A percentile compares a stretch with the other conserved stretches of the same genome.
Conservation (phyloP, 2,113 vertebrate genomes). For the Caretta caretta region DNA sequence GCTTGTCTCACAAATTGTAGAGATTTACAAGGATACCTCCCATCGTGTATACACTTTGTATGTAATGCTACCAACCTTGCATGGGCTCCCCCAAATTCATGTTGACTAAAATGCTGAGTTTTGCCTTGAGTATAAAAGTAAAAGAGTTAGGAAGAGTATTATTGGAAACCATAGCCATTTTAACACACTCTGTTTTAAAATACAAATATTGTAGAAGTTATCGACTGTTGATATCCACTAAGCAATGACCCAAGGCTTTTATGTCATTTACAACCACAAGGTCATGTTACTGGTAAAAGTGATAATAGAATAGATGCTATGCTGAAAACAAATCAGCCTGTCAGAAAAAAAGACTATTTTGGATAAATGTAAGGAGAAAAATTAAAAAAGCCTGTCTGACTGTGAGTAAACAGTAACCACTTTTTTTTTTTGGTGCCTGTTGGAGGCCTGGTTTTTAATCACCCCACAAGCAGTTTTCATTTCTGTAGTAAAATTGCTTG, state of each 20-base stretch:
- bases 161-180: slow-evolving; percentile 37
- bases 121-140: not conserved
- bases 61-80: not conserved
- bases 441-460: slow-evolving; percentile 88
- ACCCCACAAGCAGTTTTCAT: slow-evolving; percentile 88
- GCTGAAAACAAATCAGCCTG: not conserved
- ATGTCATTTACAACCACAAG: slow-evolving; percentile 61
- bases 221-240: slow-evolving; percentile 44
- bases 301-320: slow-evolving; percentile 9
- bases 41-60: not conserved
- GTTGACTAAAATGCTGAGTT: not conserved
- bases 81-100: not conserved
- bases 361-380: slow-evolving; percentile 67
- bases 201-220: slow-evolving; percentile 32
- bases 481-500: slow-evolving; percentile 89
- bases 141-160: not conserved
- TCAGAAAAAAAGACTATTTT: not conserved
- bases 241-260: slow-evolving; percentile 56
- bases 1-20: not conserved
- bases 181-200: slow-evolving; percentile 27
- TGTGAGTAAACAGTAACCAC: slow-evolving; percentile 89
- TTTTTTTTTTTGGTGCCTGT: slow-evolving; percentile 80
- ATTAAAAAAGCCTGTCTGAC: slow-evolving; percentile 82
- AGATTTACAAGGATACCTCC: not conserved
- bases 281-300: slow-evolving; percentile 62